Percentiles rank a stretch among this genome's conserved stretches.
Evolutionary conservation across 1,140 invertebrate species (phyloP).

Genomic region (Drosophila micromelanica): DNA sequence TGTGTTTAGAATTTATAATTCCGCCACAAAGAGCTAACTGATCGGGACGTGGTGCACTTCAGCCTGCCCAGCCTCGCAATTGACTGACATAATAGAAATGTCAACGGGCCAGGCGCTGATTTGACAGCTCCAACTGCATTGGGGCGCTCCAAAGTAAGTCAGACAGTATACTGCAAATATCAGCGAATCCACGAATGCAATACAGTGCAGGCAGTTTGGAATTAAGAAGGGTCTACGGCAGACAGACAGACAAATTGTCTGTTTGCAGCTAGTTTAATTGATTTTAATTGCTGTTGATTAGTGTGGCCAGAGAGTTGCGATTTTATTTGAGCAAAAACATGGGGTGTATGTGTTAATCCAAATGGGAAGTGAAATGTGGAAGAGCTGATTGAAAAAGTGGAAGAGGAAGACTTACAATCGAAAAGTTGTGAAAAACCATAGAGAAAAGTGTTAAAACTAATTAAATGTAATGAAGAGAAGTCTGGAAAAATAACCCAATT

Average conservation of each 20-base stretch:
- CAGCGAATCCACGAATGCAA: neutral
- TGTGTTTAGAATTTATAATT: conserved; percentile 74
- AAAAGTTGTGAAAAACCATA: no score
- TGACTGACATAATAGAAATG: conserved; percentile 81
- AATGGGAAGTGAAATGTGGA: conserved; percentile 31
- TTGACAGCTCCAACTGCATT: conserved; percentile 54
- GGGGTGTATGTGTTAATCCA: conserved; percentile 29
- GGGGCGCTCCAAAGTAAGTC: neutral
- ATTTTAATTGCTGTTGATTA: conserved; percentile 80
- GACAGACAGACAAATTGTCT: conserved; percentile 45
- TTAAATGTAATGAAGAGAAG: no score
- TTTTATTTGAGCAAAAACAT: conserved; percentile 7
- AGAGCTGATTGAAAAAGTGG: conserved; percentile 30
- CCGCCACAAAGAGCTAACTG: conserved; percentile 9
- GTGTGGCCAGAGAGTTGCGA: conserved; percentile 39
- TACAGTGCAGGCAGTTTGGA: neutral
- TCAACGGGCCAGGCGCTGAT: conserved; percentile 71
- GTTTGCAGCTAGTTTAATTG: conserved; percentile 73
- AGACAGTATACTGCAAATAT: neutral
- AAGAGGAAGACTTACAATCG: neutral
- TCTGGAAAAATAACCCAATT: no score
- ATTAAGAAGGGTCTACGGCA: neutral
- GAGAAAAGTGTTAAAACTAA: no score
- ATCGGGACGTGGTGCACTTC: neutral
- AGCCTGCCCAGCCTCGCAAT: conserved; percentile 29